A percentile compares a stretch with the other conserved stretches of the same genome.
Evolutionary conservation across 2,797 vertebrate species (phyloP).

Genomic region (Scarus forsteni): DNA sequence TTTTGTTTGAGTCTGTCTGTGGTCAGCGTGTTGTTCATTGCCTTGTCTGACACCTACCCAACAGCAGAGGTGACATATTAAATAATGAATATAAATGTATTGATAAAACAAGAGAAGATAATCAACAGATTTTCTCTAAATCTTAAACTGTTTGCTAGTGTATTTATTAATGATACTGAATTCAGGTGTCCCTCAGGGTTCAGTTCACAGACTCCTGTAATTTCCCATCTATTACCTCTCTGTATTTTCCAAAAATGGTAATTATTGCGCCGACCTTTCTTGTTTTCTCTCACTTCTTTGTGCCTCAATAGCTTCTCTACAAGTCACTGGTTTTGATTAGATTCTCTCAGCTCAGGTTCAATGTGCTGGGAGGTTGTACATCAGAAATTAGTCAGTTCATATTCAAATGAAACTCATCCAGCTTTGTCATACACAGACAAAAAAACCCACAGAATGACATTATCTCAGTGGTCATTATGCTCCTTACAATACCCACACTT

Average conservation of each 20-base stretch:
- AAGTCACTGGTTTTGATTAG: conserved; percentile 50
- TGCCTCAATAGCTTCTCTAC: neutral
- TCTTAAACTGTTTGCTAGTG: neutral
- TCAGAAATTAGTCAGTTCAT: conserved; percentile 44
- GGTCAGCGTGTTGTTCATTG: too few relatives aligned
- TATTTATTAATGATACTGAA: neutral
- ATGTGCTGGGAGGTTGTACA: conserved; percentile 20
- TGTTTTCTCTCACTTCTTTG: conserved; percentile 19
- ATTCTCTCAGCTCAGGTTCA: conserved; percentile 13
- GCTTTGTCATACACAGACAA: conserved; percentile 45
- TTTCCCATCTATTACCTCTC: neutral
- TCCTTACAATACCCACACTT: conserved; percentile 39
- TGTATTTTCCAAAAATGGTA: neutral
- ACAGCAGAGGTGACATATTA: too few relatives aligned
- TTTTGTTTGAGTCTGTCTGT: too few relatives aligned
- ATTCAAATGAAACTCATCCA: conserved; percentile 62
- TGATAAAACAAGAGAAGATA: too few relatives aligned
- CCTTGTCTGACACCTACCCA: too few relatives aligned
- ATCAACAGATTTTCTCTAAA: too few relatives aligned
- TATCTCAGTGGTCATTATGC: conserved; percentile 51
- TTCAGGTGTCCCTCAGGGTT: conserved; percentile 7
- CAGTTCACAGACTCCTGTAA: neutral
- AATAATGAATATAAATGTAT: too few relatives aligned
- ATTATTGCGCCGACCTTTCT: conserved; percentile 13
- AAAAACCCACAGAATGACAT: conserved; percentile 62